These are phyloP conservation scores for Elaphurus davidianus DNA, from an alignment of 2,113 vertebrate genomes.

Conservation along the genomic window DNA sequence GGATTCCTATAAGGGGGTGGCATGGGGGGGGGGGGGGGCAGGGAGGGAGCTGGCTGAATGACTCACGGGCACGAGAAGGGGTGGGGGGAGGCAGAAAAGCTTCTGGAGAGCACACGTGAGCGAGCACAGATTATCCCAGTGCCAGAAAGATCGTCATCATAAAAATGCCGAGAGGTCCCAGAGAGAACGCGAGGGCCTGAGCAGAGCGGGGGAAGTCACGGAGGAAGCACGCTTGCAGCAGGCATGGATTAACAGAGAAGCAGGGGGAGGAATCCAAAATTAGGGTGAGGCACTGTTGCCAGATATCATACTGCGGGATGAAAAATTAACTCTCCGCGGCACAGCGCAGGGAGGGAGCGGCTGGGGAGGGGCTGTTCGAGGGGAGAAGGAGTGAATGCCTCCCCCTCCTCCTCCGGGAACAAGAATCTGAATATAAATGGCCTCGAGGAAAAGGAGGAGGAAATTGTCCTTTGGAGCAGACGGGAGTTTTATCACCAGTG, in stretches of 20 bases:
- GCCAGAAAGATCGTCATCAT: too few relatives aligned
- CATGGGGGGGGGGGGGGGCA: too few relatives aligned
- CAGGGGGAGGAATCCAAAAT: neutral
- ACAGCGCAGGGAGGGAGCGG: neutral
- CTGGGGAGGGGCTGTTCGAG: accelerated
- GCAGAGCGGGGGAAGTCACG: neutral
- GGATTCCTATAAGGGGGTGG: neutral
- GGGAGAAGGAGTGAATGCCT: neutral
- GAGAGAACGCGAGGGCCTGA: neutral
- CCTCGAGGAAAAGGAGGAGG: neutral
- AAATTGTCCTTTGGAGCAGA: neutral
- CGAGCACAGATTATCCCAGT: neutral
- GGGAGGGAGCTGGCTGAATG: neutral
- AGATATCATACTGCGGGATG: neutral
- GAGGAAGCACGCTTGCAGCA: neutral
- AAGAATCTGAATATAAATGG: neutral
- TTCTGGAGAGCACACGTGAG: neutral
- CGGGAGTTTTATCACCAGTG: neutral
- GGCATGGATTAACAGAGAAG: neutral
- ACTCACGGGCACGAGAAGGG: neutral
- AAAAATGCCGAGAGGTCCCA: neutral
- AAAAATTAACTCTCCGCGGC: neutral
- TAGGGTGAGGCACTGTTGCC: neutral
- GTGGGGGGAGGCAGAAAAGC: neutral
- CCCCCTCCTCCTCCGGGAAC: neutral